Evolutionary conservation across 1,140 invertebrate species (phyloP).

Genomic region (Pseudomyrmex concolor): DNA sequence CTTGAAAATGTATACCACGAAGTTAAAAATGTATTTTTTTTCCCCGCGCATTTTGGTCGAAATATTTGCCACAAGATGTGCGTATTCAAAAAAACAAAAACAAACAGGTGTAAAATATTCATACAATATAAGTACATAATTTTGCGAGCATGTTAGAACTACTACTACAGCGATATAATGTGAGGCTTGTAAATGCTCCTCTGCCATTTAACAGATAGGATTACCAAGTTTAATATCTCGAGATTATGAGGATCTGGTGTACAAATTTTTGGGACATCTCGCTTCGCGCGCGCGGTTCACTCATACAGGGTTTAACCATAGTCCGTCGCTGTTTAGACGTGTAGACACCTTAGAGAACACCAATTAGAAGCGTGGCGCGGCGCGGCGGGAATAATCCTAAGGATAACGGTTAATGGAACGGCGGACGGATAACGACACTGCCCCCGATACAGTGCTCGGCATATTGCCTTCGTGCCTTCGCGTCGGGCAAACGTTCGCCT

Average conservation of each 20-base stretch:
- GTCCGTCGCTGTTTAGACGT: conserved; percentile 11
- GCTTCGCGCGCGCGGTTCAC: conserved; percentile 5
- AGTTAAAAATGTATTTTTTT: neutral
- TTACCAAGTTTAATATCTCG: neutral
- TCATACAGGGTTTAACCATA: neutral
- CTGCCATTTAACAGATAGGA: neutral
- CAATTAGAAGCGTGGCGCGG: conserved; percentile 35
- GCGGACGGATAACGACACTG: conserved; percentile 38
- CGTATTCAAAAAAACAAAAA: too few relatives aligned
- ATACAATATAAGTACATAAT: neutral
- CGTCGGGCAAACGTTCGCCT: conserved; percentile 15
- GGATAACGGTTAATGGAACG: conserved; percentile 55
- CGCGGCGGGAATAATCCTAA: conserved; percentile 48
- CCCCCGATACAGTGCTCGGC: conserved; percentile 32
- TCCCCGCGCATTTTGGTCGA: too few relatives aligned
- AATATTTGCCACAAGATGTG: too few relatives aligned
- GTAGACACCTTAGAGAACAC: conserved; percentile 24
- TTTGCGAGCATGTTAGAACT: neutral
- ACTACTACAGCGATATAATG: neutral
- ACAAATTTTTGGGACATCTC: conserved; percentile 9
- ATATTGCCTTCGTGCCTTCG: conserved; percentile 47
- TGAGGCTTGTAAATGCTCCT: neutral
- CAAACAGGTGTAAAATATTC: too few relatives aligned
- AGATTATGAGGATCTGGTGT: neutral
- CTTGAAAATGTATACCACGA: neutral